Percentiles rank a stretch among this genome's conserved stretches.
Evolutionary conservation across 1,140 invertebrate species (phyloP).

Genomic region (Dendrolimus punctatus): DNA sequence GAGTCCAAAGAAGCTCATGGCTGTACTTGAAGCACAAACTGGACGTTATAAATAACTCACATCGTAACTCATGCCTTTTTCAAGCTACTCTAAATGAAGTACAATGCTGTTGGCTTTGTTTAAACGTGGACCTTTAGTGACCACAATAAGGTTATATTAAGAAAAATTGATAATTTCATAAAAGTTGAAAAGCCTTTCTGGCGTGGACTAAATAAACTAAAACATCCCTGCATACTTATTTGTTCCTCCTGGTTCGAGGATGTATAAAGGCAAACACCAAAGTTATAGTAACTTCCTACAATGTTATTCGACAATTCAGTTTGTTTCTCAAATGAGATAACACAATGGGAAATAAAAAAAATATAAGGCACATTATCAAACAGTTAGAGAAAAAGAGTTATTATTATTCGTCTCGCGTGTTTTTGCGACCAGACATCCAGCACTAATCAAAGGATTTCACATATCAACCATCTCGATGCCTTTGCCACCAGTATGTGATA

Average conservation of each 20-base stretch:
- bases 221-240: slow-evolving; percentile 27
- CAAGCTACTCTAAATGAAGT: slow-evolving; percentile 38
- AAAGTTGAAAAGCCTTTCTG: slow-evolving; percentile 45
- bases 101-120: slow-evolving; percentile 11
- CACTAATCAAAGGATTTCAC: too few species aligned
- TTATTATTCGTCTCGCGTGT: too few species aligned
- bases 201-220: slow-evolving; percentile 46
- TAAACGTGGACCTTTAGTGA: slow-evolving; percentile 26
- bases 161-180: slow-evolving; percentile 9
- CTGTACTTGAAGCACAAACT: slow-evolving; percentile 57
- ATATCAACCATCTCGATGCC: too few species aligned
- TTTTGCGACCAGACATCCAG: too few species aligned
- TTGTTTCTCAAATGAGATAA: too few species aligned
- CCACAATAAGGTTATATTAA: slow-evolving; percentile 31
- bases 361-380: too few species aligned
- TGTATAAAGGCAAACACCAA: slow-evolving; percentile 15
- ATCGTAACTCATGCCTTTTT: slow-evolving; percentile 59
- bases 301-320: too few species aligned
- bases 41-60: slow-evolving; percentile 64
- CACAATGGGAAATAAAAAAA: too few species aligned
- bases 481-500: too few species aligned
- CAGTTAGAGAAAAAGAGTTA: too few species aligned
- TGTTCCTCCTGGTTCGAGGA: slow-evolving; percentile 25
- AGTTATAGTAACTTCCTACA: too few species aligned
- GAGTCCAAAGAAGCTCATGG: slow-evolving; percentile 50